phyloP scores from a whole-genome alignment of 2,113 vertebrate genomes.

The Clinocottus analis region DNA sequence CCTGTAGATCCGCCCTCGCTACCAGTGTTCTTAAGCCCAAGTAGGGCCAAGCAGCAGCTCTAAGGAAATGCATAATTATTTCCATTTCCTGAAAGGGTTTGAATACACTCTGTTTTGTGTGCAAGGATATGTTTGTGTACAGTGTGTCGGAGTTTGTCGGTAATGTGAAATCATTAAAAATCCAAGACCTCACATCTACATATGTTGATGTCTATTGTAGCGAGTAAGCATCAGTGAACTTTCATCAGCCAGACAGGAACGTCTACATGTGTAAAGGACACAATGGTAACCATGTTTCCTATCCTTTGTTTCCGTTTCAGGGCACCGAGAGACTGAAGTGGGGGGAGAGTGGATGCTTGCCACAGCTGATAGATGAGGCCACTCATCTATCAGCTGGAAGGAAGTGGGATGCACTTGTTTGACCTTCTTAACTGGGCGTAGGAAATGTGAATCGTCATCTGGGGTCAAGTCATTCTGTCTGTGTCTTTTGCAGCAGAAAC shows the following conservation, averaged over 20 bases:
- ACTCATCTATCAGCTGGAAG: conserved; percentile 56
- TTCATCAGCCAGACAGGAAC: neutral
- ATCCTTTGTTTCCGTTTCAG: conserved; percentile 44
- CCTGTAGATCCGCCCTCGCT: conserved; percentile 19
- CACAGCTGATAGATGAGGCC: conserved; percentile 47
- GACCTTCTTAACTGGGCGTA: conserved; percentile 50
- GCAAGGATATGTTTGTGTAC: neutral
- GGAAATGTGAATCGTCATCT: conserved; percentile 48
- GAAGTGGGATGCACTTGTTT: conserved; percentile 51
- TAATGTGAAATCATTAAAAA: neutral
- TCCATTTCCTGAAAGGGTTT: conserved; percentile 22
- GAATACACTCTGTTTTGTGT: neutral
- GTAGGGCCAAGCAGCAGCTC: neutral
- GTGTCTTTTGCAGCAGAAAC: neutral
- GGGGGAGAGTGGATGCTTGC: conserved; percentile 19
- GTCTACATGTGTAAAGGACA: conserved; percentile 7
- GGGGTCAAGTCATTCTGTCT: conserved; percentile 39
- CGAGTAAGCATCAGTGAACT: neutral
- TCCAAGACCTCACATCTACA: neutral
- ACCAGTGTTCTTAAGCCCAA: conserved; percentile 9
- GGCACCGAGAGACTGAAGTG: conserved; percentile 1
- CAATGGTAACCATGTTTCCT: conserved; percentile 42
- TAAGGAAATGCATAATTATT: conserved; percentile 8
- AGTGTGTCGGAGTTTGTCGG: neutral
- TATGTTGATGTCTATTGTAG: neutral